Conservation (phyloP, 2,888 invertebrate species). For the Euphydryas editha region DNA sequence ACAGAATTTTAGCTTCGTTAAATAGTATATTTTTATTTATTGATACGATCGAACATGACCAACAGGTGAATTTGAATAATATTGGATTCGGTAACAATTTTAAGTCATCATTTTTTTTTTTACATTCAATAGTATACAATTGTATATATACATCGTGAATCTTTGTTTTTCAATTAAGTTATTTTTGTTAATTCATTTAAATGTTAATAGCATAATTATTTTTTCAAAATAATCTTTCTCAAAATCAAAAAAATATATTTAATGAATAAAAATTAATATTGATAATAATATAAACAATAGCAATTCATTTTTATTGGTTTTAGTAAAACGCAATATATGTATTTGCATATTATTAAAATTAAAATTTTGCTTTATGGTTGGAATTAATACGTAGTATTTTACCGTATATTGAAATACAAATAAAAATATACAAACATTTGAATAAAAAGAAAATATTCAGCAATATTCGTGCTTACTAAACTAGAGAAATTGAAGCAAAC, state of each 20-base stretch:
- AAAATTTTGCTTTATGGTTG: too few relatives aligned
- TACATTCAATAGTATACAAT: background rate
- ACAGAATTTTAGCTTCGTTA: background rate
- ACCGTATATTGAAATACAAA: background rate
- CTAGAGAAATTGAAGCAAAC: slow-evolving; percentile 5
- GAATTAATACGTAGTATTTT: too few relatives aligned
- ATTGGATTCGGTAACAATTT: slow-evolving; percentile 6
- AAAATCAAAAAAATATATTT: too few relatives aligned
- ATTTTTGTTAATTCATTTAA: background rate
- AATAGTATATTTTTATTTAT: slow-evolving; percentile 11
- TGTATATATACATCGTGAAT: background rate
- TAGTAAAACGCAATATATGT: too few relatives aligned
- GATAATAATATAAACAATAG: too few relatives aligned
- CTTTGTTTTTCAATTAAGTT: background rate
- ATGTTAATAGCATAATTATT: background rate
- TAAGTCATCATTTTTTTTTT: background rate
- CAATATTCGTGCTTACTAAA: slow-evolving; percentile 8
- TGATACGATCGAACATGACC: slow-evolving; percentile 4
- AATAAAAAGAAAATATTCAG: slow-evolving; percentile 8
- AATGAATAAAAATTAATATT: too few relatives aligned
- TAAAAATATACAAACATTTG: background rate
- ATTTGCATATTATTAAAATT: too few relatives aligned
- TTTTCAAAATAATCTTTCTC: background rate
- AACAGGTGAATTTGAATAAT: slow-evolving; percentile 13
- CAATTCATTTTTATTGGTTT: too few relatives aligned